Base-by-base conservation (phyloP, 2,797 vertebrate species). In the Pangasius larnaudii region DNA sequence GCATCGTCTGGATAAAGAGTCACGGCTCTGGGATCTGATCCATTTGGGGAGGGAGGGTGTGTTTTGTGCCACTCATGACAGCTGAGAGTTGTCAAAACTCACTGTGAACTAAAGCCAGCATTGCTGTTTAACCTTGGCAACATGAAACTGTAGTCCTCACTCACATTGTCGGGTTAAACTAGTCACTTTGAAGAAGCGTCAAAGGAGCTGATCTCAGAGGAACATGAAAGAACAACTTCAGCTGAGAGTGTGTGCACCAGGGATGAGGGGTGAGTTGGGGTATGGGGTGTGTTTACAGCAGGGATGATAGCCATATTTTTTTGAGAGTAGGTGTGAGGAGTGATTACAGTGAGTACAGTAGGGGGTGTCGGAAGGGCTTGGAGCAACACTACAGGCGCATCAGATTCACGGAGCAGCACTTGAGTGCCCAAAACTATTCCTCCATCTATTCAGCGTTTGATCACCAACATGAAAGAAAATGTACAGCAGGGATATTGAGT, bases 151-250 rank as follows among this genome's bases (percentile, higher is more conserved):
- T 30, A 6, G 75, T 88, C 69, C 5, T 53, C 46, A 13, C 59
- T n/a, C 58, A n/a, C 61, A 22, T 16, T 74, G 42, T 53, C 33
- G 36, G 30, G 67, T 42, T 86, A 59, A 86, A 65, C 58, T 42
- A n/a, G 63, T 61, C 67, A 9, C 53, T 89, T 89, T 85, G 81
- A 84, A 86, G 49, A 67, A 67, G 58, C 3, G 53, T n/a, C 58
- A 72, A n/a, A 51, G 69, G 56, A 27, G 59, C 39, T 7, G 46
- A 67, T 58, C 79, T 77, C 36, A 58, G 61, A 86, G 61, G 36
- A 86, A 65, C 67, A 39, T 53, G 36, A 85, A 84, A 80, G 75
- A 85, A 42, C 65, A 81, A 59, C 72, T 59, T 79, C 24, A 24
- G 49, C 58, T 27, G 6, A 53, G 5, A 63, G 67, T 13, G 6